Conservation (phyloP, 2,888 invertebrate species). For the Hyposoter dolosus region DNA sequence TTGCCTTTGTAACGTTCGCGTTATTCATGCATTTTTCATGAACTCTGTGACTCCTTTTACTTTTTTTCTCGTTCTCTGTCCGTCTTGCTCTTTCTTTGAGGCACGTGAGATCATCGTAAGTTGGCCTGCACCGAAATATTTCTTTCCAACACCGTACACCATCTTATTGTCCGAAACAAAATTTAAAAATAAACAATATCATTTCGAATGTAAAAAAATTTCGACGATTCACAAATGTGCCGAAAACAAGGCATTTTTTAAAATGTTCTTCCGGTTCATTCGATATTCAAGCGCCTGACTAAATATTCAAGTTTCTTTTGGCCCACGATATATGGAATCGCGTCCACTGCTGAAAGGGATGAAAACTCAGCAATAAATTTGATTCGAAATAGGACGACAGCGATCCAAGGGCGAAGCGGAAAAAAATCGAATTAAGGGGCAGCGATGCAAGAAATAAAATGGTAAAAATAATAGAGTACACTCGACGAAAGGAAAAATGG, state of each 20-base stretch:
- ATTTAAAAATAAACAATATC: not conserved
- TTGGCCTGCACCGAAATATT: constrained; percentile 39
- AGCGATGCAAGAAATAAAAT: constrained; percentile 54
- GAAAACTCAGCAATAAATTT: constrained; percentile 43
- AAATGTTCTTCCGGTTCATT: not conserved
- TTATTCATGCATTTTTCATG: constrained; percentile 56
- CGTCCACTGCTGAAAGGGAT: not conserved
- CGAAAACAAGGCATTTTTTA: constrained; percentile 4
- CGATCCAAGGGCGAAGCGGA: constrained; percentile 17
- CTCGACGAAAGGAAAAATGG: constrained; percentile 31
- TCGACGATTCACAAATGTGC: not conserved
- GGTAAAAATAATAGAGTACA: constrained; percentile 47
- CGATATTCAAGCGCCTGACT: not conserved
- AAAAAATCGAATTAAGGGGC: constrained; percentile 12
- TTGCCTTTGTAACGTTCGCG: constrained; percentile 64
- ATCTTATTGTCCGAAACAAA: constrained; percentile 21
- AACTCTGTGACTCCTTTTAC: constrained; percentile 15
- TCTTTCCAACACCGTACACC: constrained; percentile 9
- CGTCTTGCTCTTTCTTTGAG: constrained; percentile 48
- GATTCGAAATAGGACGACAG: not conserved
- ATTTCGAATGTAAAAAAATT: not conserved
- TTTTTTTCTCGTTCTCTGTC: constrained; percentile 33
- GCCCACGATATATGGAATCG: not conserved
- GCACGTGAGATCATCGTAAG: constrained; percentile 32
- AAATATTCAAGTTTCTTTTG: not conserved